A percentile compares a stretch with the other conserved stretches of the same genome.
Evolutionary conservation across 92 coral and sea anemone species (phyloP).

Genomic region (Heliopora coerulea): DNA sequence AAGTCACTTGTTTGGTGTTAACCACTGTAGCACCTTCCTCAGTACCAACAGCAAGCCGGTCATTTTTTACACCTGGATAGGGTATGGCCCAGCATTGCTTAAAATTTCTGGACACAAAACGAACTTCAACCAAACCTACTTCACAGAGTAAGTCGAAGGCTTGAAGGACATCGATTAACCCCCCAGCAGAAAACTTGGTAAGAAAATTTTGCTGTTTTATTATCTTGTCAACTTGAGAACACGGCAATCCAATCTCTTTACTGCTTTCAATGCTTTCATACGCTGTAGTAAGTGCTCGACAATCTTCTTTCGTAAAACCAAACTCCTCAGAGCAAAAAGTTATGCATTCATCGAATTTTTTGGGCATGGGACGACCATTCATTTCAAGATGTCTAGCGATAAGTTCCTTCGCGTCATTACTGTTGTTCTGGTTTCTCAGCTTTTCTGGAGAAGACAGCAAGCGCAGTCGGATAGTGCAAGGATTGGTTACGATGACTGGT

Average conservation of each 20-base stretch:
- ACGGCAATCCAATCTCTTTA: conserved; percentile 25
- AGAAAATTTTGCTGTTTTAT: background rate
- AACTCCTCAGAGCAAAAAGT: conserved; percentile 21
- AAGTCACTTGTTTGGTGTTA: background rate
- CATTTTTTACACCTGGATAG: background rate
- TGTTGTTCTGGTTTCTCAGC: background rate
- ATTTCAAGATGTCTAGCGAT: background rate
- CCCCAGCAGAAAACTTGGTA: background rate
- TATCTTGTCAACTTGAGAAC: background rate
- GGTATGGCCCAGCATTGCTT: conserved; percentile 11
- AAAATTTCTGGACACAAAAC: conserved; percentile 8
- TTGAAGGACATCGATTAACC: conserved; percentile 26
- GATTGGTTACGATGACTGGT: background rate
- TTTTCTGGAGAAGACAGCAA: background rate
- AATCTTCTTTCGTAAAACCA: conserved; percentile 6
- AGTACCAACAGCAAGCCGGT: background rate
- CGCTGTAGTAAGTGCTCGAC: conserved; percentile 13
- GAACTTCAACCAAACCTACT: conserved; percentile 32
- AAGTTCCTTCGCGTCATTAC: background rate
- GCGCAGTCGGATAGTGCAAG: conserved; percentile 1
- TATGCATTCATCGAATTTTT: background rate
- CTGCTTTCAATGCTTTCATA: conserved; percentile 27
- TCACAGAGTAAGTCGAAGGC: conserved; percentile 13
- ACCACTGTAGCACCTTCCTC: background rate
- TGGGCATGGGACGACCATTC: background rate